Conservation (phyloP, 2,113 vertebrate genomes). For the Gadus chalcogrammus region DNA sequence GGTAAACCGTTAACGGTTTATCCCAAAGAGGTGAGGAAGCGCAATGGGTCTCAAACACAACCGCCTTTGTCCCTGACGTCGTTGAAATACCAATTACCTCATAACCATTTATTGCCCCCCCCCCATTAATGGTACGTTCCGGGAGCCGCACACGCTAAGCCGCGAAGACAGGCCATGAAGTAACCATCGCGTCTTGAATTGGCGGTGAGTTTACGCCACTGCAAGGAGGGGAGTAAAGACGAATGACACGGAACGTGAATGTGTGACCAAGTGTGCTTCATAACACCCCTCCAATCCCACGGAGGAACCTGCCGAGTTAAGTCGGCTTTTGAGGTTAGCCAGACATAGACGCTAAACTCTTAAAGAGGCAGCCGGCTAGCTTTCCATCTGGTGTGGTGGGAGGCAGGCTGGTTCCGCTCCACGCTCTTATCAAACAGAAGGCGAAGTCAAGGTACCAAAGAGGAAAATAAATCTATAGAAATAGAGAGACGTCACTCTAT, state of each 20-base stretch:
- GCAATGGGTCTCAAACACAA: neutral
- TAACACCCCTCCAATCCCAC: slow-evolving; percentile 3
- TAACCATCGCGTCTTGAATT: neutral
- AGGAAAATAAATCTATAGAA: no score
- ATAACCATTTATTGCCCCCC: neutral
- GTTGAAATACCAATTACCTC: neutral
- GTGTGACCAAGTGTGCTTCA: slow-evolving; percentile 14
- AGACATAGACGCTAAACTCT: slow-evolving; percentile 12
- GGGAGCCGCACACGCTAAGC: neutral
- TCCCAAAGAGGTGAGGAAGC: neutral
- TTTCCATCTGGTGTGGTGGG: neutral
- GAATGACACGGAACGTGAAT: neutral
- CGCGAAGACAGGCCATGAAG: neutral
- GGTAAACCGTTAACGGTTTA: neutral
- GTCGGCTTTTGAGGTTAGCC: slow-evolving; percentile 16
- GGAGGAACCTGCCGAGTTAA: slow-evolving; percentile 10
- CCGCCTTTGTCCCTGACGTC: neutral
- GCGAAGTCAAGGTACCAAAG: neutral
- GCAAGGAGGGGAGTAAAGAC: no score
- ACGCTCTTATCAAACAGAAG: neutral
- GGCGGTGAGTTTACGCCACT: no score
- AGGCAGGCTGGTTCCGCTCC: neutral
- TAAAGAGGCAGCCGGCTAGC: slow-evolving; percentile 3
- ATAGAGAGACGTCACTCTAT: no score
- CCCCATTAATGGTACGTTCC: neutral